Evolutionary conservation across 2,113 vertebrate species (phyloP), one percentile per base, ranked within the genome.

Genomic region (Dasyurus viverrinus): DNA sequence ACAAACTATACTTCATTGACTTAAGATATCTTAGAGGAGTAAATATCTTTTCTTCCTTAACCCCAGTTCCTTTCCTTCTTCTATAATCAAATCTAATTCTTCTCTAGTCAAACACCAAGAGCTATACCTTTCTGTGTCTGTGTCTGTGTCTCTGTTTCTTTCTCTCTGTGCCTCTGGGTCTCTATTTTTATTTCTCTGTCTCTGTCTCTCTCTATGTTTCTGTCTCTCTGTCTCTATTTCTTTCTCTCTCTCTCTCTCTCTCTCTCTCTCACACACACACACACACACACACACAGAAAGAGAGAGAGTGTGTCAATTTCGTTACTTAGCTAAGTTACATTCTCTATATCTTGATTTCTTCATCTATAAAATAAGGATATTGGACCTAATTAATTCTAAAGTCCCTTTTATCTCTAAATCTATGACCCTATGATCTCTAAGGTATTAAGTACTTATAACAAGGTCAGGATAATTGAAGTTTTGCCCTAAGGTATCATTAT

Each of bases 51-150:
- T 54, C 19, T 26, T 30, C 19, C 19, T 16, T 27, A 84, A 57
- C 14, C 91, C 12, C 91, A 60, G 11, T 54, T 50, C 76, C 50
- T 93, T 84, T 50, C 76, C 46, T 93, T 84, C 5, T 42, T 94
- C 90, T 53, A 50, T 47, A 94, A 91, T 92, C 47, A 90, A 90
- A 26, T 50, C n/a, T 60, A 52, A 27, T 53, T 14, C 76, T 96
- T 93, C 91, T 76, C 60, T 92, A 94, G 55, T 27, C 26, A 92
- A 94, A 24, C 19, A 42, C 16, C 23, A n/a, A 6, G 19, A 22
- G 19, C 68, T 42, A 42, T 8, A 84, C 16, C 54, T 54, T 23
- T 68, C 27, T 68, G 11, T 68, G 30, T 36, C 27, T 68, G 10
- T 14, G 11, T 68, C 30, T 4, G 16, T 22, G 3, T 54, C 53